Base-by-base conservation (phyloP, 2,888 invertebrate species). In the Chalcis sispes region DNA sequence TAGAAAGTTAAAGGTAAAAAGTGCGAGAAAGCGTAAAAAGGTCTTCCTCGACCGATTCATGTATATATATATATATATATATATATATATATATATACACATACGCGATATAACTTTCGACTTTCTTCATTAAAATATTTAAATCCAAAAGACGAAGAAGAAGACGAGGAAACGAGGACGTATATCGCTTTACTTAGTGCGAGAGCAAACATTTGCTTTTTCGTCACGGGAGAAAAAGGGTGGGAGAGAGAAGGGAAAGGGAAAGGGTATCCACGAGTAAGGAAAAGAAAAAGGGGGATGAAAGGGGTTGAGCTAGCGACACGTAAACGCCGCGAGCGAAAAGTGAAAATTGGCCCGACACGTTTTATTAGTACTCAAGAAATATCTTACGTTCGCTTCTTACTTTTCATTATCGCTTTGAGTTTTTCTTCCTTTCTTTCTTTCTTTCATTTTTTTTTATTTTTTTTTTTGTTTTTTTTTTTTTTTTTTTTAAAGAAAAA, bases 81-180 rank as follows among this genome's bases (percentile, higher is more conserved):
- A 48, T 46, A 36, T 40, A 52, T 56, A 62, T 67, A 40, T 58
- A 52, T 25, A n/a, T 29, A 4, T 23, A 42, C 36, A 36, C n/a
- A 27, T 23, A 18, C 29, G 4, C 20, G 29, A 15, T n/a, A 29
- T 13, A 27, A 36, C 25, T n/a, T 29, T 5, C 40, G 65, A 71
- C 74, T 77, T 78, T 79, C 80, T 79, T 79, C 78, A 79, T 80
- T 80, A 79, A 79, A 80, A 80, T 80, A 81, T 80, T 80, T 78
- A 82, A 81, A 80, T 81, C 73, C 61, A 40, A 72, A 62, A 36
- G 65, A 71, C 66, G 65, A 73, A 66, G 67, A 61, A 67, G 74
- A n/a, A n/a, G n/a, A n/a, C n/a, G n/a, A n/a, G n/a, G n/a, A n/a
- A n/a, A n/a, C n/a, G n/a, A n/a, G n/a, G n/a, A n/a, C n/a, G n/a